Conservation (phyloP, 2,113 vertebrate genomes). For the Toxostoma redivivum region DNA sequence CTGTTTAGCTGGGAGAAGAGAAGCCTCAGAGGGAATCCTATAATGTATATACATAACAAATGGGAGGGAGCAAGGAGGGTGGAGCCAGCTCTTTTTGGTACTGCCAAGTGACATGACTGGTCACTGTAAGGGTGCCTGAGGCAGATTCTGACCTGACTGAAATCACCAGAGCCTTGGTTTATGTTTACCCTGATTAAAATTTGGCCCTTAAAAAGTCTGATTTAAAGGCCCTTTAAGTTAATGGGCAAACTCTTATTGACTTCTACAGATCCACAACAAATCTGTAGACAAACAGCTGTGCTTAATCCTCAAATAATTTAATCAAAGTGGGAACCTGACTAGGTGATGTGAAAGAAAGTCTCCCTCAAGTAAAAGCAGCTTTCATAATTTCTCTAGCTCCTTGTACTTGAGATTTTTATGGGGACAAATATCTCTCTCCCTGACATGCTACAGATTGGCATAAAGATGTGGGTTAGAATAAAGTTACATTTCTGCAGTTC, state of each 20-base stretch:
- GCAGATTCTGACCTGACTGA: background rate
- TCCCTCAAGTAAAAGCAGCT: background rate
- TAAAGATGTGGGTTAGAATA: background rate
- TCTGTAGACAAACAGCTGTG: background rate
- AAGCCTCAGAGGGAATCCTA: background rate
- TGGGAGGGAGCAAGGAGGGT: background rate
- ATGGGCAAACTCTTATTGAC: background rate
- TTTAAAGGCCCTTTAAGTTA: background rate
- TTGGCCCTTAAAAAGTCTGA: background rate
- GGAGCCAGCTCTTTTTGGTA: background rate
- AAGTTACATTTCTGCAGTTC: background rate
- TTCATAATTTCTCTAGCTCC: background rate
- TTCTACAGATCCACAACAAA: background rate
- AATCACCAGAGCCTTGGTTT: background rate
- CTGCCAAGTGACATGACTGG: background rate
- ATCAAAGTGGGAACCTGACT: background rate
- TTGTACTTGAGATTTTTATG: background rate
- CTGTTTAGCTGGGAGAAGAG: background rate
- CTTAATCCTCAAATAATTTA: background rate
- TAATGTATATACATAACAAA: background rate
- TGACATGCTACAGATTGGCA: background rate
- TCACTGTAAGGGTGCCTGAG: background rate
- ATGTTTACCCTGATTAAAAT: background rate
- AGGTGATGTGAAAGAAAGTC: background rate
- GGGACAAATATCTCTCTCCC: background rate